phyloP scores from a whole-genome alignment of 2,113 vertebrate genomes.

The Stigmatopora argus region DNA sequence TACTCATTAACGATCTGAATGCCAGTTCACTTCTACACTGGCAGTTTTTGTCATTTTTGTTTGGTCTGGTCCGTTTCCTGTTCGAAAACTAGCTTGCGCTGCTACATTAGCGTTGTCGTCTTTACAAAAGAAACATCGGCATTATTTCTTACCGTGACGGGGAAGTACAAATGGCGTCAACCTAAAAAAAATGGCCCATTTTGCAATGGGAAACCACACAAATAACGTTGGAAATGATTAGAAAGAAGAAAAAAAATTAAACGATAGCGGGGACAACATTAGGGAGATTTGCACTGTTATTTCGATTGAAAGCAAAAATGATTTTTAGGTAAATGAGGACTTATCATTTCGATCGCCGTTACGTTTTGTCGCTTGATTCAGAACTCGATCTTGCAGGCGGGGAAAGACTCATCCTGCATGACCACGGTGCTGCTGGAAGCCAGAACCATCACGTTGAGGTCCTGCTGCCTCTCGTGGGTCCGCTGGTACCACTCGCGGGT shows the following conservation, averaged over 20 bases:
- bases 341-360: background rate
- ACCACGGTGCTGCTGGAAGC: constrained; percentile 99
- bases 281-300: background rate
- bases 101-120: background rate
- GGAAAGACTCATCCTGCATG: constrained; percentile 99
- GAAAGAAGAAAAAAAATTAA: constrained; percentile 32
- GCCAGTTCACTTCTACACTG: background rate
- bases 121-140: background rate
- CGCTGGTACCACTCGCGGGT: constrained; percentile 98
- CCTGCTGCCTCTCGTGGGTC: constrained; percentile 94
- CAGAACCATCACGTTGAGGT: constrained; percentile 95
- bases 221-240: background rate
- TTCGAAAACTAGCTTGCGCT: background rate
- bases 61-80: background rate
- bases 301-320: background rate
- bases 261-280: constrained; percentile 24
- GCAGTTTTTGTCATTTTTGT: background rate
- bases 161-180: background rate
- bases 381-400: constrained; percentile 99
- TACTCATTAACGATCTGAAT: background rate
- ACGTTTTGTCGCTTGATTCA: constrained; percentile 55
- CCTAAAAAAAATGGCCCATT: background rate
- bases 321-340: background rate
- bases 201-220: background rate
- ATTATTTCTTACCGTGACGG: background rate